These are phyloP conservation scores for Pseudorhiza aurosa DNA, from an alignment of 30 jellyfish, hydroid and myxozoan genomes.

Conservation along the genomic window DNA sequence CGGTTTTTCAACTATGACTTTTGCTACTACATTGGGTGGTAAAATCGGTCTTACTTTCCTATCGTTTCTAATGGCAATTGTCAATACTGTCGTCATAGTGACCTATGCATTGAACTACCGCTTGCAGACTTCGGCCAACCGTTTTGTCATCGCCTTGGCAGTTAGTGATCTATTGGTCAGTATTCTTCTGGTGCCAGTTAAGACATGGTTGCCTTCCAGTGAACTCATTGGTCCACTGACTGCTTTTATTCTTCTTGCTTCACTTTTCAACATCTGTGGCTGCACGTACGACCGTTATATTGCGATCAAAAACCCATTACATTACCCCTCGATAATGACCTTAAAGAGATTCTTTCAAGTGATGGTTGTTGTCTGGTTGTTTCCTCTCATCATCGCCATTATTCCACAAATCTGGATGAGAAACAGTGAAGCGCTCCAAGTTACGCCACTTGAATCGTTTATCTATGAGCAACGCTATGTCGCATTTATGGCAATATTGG, in stretches of 20 bases:
- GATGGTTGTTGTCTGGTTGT: conserved; percentile 49
- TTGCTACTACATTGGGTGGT: conserved; percentile 19
- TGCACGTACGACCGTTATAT: conserved; percentile 72
- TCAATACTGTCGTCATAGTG: conserved; percentile 27
- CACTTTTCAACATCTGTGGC: conserved; percentile 70
- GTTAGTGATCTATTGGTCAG: conserved; percentile 48
- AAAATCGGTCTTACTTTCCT: conserved; percentile 36
- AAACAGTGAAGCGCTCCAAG: conserved; percentile 12
- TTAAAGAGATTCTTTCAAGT: conserved; percentile 29
- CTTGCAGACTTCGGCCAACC: conserved; percentile 43
- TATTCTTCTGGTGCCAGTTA: conserved; percentile 23
- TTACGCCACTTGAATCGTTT: neutral
- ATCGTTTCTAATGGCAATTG: conserved; percentile 18
- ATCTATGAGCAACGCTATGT: conserved; percentile 16
- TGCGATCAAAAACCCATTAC: conserved; percentile 77
- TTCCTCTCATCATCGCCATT: conserved; percentile 42
- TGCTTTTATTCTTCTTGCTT: conserved; percentile 54
- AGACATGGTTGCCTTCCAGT: conserved; percentile 28
- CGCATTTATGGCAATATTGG: conserved; percentile 21
- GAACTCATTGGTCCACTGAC: conserved; percentile 21
- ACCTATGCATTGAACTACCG: conserved; percentile 26
- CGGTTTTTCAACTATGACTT: conserved; percentile 5
- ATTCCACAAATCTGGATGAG: conserved; percentile 66
- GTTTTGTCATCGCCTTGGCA: conserved; percentile 52
- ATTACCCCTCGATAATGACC: conserved; percentile 62